phyloP scores from a whole-genome alignment of 1,140 invertebrate genomes.

The Papilio aristodemus region DNA sequence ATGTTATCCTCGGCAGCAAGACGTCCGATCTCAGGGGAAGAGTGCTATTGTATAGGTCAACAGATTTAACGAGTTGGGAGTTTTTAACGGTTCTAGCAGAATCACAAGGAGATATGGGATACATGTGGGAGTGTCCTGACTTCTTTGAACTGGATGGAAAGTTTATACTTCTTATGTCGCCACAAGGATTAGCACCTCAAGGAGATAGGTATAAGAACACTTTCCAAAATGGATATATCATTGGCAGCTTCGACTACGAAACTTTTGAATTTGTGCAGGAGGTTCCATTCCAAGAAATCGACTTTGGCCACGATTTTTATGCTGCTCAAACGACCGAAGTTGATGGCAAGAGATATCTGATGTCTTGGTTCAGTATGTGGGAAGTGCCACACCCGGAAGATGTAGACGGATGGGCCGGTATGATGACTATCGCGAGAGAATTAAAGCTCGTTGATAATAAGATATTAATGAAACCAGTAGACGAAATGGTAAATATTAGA shows the following conservation, averaged over 20 bases:
- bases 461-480: conserved; percentile 61
- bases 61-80: conserved; percentile 67
- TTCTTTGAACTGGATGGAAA: conserved; percentile 73
- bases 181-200: conserved; percentile 63
- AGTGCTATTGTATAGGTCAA: conserved; percentile 68
- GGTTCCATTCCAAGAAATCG: conserved; percentile 68
- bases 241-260: conserved; percentile 68
- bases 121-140: conserved; percentile 77
- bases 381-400: conserved; percentile 62
- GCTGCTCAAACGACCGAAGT: conserved; percentile 67
- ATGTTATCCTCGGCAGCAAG: conserved; percentile 70
- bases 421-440: conserved; percentile 68
- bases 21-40: conserved; percentile 59
- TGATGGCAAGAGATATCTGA: conserved; percentile 63
- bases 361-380: conserved; percentile 77
- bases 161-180: conserved; percentile 68
- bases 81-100: conserved; percentile 65
- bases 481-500: conserved; percentile 53
- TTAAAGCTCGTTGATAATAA: conserved; percentile 55
- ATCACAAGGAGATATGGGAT: conserved; percentile 62
- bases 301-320: conserved; percentile 75
- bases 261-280: conserved; percentile 62
- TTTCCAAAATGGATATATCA: conserved; percentile 70
- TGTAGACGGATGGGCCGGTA: conserved; percentile 70
- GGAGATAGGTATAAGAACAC: conserved; percentile 74